These are phyloP conservation scores for Caranx melampygus DNA, from an alignment of 2,113 vertebrate species.

Conservation along the genomic window DNA sequence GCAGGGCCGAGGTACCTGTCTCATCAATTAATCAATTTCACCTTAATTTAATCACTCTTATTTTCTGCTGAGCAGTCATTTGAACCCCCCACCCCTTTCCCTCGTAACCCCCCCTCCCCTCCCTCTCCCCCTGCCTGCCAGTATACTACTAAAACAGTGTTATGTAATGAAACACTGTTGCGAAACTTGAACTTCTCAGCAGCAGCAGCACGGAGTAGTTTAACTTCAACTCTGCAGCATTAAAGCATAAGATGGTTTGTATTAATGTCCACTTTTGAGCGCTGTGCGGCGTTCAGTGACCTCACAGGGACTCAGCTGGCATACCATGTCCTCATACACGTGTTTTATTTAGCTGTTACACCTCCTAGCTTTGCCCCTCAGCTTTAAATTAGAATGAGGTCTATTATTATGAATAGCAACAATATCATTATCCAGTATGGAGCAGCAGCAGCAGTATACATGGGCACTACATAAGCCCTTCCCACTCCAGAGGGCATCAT, in stretches of 20 bases:
- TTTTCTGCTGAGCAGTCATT: conserved; percentile 48
- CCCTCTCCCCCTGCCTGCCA: conserved; percentile 23
- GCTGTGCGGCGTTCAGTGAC: not conserved
- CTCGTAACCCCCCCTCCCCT: not conserved
- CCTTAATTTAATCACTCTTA: conserved; percentile 41
- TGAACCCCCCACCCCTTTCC: not conserved
- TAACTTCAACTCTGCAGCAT: conserved; percentile 37
- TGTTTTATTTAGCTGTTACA: not conserved
- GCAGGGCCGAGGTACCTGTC: conserved; percentile 28
- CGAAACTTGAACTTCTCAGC: conserved; percentile 75
- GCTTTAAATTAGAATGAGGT: too few relatives aligned
- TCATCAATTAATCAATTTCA: conserved; percentile 47
- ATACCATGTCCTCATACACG: conserved; percentile 7
- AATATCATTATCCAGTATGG: not conserved
- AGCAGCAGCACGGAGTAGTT: conserved; percentile 19
- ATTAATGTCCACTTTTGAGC: not conserved
- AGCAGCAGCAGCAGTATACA: not conserved
- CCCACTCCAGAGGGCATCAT: not conserved
- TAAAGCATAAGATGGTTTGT: not conserved
- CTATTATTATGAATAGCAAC: too few relatives aligned
- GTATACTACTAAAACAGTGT: conserved; percentile 69
- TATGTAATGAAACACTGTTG: conserved; percentile 78
- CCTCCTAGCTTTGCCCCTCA: not conserved
- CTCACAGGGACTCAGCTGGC: not conserved
- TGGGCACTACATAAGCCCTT: too few relatives aligned